Evolutionary conservation across 2,797 vertebrate species (phyloP), one percentile per base, ranked within the genome.

Genomic region (Eulemur albifrons): DNA sequence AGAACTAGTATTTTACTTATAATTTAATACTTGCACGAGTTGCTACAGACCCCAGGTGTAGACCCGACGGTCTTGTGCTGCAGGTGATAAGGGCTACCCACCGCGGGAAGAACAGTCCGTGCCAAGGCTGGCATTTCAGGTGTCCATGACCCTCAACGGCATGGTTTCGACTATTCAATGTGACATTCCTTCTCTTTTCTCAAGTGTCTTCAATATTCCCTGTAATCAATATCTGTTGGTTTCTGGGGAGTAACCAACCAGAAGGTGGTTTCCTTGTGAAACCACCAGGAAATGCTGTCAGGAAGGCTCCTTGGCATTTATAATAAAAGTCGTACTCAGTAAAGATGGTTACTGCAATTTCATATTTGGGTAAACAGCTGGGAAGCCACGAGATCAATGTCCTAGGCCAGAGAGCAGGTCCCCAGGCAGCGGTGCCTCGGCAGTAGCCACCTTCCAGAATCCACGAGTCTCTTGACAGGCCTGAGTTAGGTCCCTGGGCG

Each of bases 211-310:
- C 40, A 18, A 2, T 69, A 52, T 8, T 79, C 2, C 43, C 17
- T 75, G 32, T 45, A 32, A 48, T 43, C 0, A 11, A 13, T 43
- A n/a, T 35, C 21, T 23, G 9, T 32, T 30, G 70, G 3, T 93
- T 96, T 95, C 63, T 93, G 38, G 40, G 90, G 8, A 75, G 61
- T 57, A 59, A n/a, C 38, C 38, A 38, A 38, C 38, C 38, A 38
- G 38, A 38, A 38, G 38, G 38, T 38, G 38, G 38, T 38, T 38
- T 38, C 4, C 38, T 30, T 5, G 10, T 90, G 27, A 85, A 93
- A 95, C 90, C 2, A 0, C 72, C 88, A 84, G 88, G 30, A 86
- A 84, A 38, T 18, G 63, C 65, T 96, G 13, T 73, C 88, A 69
- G 57, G 88, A 90, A 70, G 80, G n/a, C 43, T 75, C 82, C 81